phyloP scores from a whole-genome alignment of 2,113 vertebrate genomes.

The Cnemophilus loriae region DNA sequence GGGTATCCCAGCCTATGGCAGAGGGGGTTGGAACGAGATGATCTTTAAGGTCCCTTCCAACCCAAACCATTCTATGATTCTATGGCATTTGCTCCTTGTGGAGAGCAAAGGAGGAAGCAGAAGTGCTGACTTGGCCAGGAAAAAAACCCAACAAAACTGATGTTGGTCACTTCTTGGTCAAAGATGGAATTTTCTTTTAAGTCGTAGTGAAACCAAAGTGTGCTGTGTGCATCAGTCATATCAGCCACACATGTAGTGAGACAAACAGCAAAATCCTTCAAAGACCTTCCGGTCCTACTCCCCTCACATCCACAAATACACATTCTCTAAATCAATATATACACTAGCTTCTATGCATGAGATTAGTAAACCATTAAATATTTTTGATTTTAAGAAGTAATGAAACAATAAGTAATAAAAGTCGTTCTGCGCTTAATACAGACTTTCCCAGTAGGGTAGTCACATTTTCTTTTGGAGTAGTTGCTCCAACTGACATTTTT shows the following conservation, averaged over 20 bases:
- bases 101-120: not conserved
- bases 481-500: not conserved
- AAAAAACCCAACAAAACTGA: not conserved
- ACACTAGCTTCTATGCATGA: not conserved
- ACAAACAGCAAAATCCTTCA: not conserved
- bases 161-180: not conserved
- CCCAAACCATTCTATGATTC: not conserved
- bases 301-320: rapidly evolving
- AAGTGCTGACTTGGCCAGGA: not conserved
- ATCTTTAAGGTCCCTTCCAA: not conserved
- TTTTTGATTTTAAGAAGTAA: not conserved
- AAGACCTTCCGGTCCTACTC: not conserved
- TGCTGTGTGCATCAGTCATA: not conserved
- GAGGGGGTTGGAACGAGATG: not conserved
- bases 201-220: not conserved
- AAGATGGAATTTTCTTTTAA: not conserved
- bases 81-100: not conserved
- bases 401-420: too few relatives aligned
- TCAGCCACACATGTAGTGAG: not conserved
- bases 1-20: not conserved
- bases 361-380: not conserved
- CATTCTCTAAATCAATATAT: not conserved
- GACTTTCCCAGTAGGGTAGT: not conserved
- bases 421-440: not conserved
- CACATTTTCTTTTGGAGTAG: not conserved